Evolutionary conservation across 2,113 vertebrate species (phyloP).

Genomic region (Carassius gibelio): DNA sequence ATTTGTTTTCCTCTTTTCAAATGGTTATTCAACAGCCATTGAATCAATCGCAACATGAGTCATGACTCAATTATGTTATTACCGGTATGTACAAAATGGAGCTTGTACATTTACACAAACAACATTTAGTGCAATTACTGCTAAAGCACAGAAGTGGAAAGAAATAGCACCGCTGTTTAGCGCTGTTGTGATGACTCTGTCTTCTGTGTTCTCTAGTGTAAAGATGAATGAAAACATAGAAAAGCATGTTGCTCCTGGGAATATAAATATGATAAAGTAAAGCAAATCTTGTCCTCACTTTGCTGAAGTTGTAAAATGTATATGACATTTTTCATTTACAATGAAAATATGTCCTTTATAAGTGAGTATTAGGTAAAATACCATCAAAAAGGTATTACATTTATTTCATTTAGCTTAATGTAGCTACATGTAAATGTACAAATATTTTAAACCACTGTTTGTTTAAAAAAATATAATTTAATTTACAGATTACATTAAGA

Average conservation of each 20-base stretch:
- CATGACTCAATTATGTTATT: slow-evolving; percentile 39
- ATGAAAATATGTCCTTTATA: background rate
- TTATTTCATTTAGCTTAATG: background rate
- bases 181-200: background rate
- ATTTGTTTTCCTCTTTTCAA: slow-evolving; percentile 3
- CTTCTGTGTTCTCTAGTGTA: background rate
- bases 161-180: slow-evolving; percentile 3
- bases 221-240: background rate
- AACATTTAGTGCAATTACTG: slow-evolving; percentile 14
- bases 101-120: slow-evolving; percentile 14
- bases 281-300: background rate
- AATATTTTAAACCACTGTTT: background rate
- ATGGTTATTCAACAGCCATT: slow-evolving; percentile 15
- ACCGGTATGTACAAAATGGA: background rate
- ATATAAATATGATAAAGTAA: background rate
- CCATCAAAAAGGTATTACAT: background rate
- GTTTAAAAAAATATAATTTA: background rate
- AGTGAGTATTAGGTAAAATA: background rate
- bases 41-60: slow-evolving; percentile 33
- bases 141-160: background rate
- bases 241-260: background rate
- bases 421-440: background rate
- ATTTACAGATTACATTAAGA: background rate
- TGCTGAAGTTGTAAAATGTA: background rate
- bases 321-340: background rate